Conservation (phyloP, 2,888 invertebrate species). For the Corythucha ciliata region DNA sequence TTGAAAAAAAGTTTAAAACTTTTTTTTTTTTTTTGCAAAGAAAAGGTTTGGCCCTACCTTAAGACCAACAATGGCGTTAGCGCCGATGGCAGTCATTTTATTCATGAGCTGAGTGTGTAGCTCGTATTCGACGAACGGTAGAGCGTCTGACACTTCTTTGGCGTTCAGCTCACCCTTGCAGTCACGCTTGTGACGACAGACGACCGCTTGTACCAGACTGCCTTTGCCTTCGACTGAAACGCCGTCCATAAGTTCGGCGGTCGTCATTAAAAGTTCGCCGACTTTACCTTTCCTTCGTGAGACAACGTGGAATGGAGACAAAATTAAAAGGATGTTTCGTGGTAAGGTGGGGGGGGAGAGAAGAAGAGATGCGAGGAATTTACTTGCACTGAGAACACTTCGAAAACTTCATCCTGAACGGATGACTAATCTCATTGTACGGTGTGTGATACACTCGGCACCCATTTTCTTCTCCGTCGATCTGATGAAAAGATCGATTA, state of each 20-base stretch:
- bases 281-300: constrained; percentile 63
- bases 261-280: constrained; percentile 82
- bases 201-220: constrained; percentile 62
- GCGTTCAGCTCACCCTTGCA: constrained; percentile 76
- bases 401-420: constrained; percentile 61
- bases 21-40: constrained; percentile 59
- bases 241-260: constrained; percentile 72
- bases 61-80: constrained; percentile 87
- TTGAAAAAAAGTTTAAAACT: not conserved
- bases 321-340: not conserved
- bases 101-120: constrained; percentile 82
- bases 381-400: constrained; percentile 65
- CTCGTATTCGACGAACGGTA: constrained; percentile 94
- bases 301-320: not conserved
- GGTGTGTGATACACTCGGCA: constrained; percentile 72
- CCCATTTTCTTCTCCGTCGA: constrained; percentile 18
- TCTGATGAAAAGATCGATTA: constrained; percentile 20
- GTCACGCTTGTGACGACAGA: constrained; percentile 67
- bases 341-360: not conserved
- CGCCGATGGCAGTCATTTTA: constrained; percentile 84
- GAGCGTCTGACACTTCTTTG: constrained; percentile 86
- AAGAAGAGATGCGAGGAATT: constrained; percentile 34
- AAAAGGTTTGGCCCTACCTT: constrained; percentile 46
- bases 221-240: constrained; percentile 62
- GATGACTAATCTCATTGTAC: constrained; percentile 61